Conservation (phyloP, 2,888 invertebrate genomes). For the Orthosia cruda region DNA sequence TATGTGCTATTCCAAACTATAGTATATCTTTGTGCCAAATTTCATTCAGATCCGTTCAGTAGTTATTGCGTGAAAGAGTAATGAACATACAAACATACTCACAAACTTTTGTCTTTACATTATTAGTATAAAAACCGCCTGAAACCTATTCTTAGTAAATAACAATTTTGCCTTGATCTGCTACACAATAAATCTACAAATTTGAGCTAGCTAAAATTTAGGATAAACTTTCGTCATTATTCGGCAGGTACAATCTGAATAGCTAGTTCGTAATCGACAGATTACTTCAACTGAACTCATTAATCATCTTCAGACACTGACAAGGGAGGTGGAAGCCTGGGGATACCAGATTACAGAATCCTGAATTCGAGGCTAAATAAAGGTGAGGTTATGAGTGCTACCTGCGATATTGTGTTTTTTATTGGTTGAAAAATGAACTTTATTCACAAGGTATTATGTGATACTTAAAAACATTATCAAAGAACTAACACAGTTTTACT, state of each 20-base stretch:
- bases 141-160: conserved; percentile 2
- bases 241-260: conserved; percentile 16
- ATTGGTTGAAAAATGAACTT: too few relatives aligned
- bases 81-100: too few relatives aligned
- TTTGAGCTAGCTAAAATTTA: conserved; percentile 8
- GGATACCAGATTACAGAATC: conserved; percentile 51
- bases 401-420: not conserved
- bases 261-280: conserved; percentile 18
- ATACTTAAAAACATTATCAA: too few relatives aligned
- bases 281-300: conserved; percentile 36
- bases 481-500: not conserved
- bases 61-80: too few relatives aligned
- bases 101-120: too few relatives aligned
- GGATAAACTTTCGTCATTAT: conserved; percentile 30
- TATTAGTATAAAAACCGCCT: not conserved
- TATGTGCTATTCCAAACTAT: too few relatives aligned
- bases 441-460: too few relatives aligned
- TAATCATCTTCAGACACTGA: conserved; percentile 59
- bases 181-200: not conserved
- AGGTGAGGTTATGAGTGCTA: not conserved
- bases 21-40: too few relatives aligned
- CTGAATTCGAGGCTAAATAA: conserved; percentile 25
- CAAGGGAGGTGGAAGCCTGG: conserved; percentile 47
- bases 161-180: not conserved
- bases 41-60: too few relatives aligned